A percentile compares a stretch with the other conserved stretches of the same genome.
Evolutionary conservation across 2,888 invertebrate species (phyloP).

Genomic region (Podotricha telesiphe): DNA sequence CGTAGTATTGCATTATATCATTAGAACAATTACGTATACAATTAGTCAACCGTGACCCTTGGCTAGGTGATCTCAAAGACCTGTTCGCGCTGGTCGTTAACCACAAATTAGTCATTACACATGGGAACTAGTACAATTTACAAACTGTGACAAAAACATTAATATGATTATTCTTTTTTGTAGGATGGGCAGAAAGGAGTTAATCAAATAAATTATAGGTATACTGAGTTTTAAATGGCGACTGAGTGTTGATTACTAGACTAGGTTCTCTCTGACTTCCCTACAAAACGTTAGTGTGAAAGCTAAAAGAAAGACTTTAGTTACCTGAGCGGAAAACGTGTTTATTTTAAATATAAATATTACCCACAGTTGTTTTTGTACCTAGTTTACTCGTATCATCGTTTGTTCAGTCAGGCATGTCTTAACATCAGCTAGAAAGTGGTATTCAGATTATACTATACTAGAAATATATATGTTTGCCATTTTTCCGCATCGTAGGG

Average conservation of each 20-base stretch:
- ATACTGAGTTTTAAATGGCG: too few relatives aligned
- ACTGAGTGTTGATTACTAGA: too few relatives aligned
- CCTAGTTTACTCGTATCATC: background rate
- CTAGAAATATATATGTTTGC: too few relatives aligned
- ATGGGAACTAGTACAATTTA: slow-evolving; percentile 14
- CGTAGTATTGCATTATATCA: slow-evolving; percentile 2
- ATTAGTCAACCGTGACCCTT: slow-evolving; percentile 38
- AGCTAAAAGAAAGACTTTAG: too few relatives aligned
- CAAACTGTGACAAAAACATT: background rate
- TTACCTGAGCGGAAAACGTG: background rate
- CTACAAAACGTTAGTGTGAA: too few relatives aligned
- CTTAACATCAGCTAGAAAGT: background rate
- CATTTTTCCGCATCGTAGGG: too few relatives aligned
- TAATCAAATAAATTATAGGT: too few relatives aligned
- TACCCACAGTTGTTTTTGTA: background rate
- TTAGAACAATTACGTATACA: slow-evolving; percentile 25
- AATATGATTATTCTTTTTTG: background rate
- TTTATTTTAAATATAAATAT: background rate
- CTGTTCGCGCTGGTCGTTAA: slow-evolving; percentile 33
- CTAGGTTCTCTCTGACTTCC: too few relatives aligned
- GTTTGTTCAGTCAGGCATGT: background rate
- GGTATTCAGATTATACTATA: background rate
- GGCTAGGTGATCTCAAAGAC: slow-evolving; percentile 28
- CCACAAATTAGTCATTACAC: slow-evolving; percentile 26
- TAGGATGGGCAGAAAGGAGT: background rate